Percentiles rank a stretch among this genome's conserved stretches.
Evolutionary conservation across 2,113 vertebrate genomes (phyloP).

Genomic region (Chaenogobius annularis): DNA sequence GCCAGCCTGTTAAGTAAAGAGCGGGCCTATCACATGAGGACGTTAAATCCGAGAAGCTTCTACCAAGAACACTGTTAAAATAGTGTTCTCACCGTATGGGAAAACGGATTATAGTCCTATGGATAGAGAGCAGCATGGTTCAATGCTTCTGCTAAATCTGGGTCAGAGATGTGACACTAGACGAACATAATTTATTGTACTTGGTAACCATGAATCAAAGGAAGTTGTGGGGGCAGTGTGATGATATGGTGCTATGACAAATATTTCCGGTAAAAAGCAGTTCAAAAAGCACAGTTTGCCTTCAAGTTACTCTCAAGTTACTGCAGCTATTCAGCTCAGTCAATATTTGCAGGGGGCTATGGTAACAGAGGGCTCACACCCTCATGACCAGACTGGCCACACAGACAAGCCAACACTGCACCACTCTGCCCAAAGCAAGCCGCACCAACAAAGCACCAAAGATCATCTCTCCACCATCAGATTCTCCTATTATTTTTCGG

Average conservation of each 20-base stretch:
- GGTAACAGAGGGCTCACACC: conserved; percentile 59
- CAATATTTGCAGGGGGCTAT: conserved; percentile 72
- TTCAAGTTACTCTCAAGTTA: conserved; percentile 34
- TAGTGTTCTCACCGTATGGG: conserved; percentile 12
- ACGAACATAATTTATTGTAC: conserved; percentile 7
- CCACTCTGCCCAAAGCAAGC: conserved; percentile 58
- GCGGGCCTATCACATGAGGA: conserved; percentile 24
- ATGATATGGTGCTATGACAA: conserved; percentile 9
- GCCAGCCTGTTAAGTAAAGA: conserved; percentile 29
- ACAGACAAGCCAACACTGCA: conserved; percentile 41
- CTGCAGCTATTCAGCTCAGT: conserved; percentile 57
- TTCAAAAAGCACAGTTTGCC: conserved; percentile 47
- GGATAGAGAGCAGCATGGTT: conserved; percentile 21
- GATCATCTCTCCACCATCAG: conserved; percentile 53
- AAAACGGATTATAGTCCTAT: conserved; percentile 26
- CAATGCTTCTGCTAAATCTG: conserved; percentile 26
- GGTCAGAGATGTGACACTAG: conserved; percentile 7
- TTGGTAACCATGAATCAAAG: background rate
- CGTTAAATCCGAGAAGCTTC: conserved; percentile 35
- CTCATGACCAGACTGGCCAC: conserved; percentile 42
- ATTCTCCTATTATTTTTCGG: conserved; percentile 54
- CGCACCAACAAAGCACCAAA: conserved; percentile 61
- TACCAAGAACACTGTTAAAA: conserved; percentile 30
- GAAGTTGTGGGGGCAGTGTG: background rate
- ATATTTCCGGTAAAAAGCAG: conserved; percentile 19